A percentile compares a stretch with the other conserved stretches of the same genome.
These are phyloP conservation scores for Heliconius himera DNA, from an alignment of 1,140 invertebrate genomes.

Conservation along the genomic window DNA sequence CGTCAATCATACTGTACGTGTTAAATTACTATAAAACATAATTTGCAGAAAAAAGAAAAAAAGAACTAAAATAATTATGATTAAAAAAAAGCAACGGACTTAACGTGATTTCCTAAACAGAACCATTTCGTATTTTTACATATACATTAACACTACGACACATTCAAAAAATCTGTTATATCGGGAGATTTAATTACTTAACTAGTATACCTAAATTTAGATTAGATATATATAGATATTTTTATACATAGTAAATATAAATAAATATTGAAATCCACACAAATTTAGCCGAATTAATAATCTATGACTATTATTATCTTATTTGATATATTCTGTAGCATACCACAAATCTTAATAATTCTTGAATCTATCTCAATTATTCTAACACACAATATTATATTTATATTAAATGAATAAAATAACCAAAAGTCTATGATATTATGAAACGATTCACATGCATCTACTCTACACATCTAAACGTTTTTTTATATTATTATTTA, in stretches of 20 bases:
- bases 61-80: background rate
- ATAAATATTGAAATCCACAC: no score
- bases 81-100: background rate
- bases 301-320: background rate
- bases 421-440: background rate
- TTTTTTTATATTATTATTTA: slow-evolving; percentile 28
- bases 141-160: background rate
- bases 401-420: background rate
- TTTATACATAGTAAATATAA: background rate
- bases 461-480: slow-evolving; percentile 30
- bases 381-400: background rate
- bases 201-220: no score
- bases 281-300: no score
- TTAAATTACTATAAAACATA: background rate
- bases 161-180: background rate
- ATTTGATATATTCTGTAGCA: background rate
- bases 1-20: background rate
- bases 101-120: background rate
- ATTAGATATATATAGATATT: no score
- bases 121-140: background rate
- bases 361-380: no score
- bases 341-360: background rate
- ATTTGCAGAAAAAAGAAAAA: no score
- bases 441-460: slow-evolving; percentile 27
- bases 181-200: background rate